Evolutionary conservation across 2,113 vertebrate species (phyloP).

Genomic region (Alouatta palliata): DNA sequence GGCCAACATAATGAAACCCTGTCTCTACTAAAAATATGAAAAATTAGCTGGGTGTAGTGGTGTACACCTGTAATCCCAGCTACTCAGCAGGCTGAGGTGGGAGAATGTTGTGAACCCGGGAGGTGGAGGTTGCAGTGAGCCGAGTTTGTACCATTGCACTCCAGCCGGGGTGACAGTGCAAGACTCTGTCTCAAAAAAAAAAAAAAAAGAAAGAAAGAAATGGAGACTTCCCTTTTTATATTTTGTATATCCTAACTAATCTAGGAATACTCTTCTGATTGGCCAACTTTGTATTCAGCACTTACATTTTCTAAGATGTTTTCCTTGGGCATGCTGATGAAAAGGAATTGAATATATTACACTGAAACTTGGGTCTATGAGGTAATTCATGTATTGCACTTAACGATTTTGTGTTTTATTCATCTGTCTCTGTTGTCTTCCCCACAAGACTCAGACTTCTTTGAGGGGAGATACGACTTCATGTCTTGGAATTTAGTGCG

Average conservation of each 20-base stretch:
- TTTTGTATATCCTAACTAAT: neutral
- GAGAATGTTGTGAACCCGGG: too few species aligned
- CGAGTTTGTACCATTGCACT: too few species aligned
- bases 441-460: neutral
- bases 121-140: too few species aligned
- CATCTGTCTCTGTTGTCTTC: neutral
- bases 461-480: neutral
- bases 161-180: too few species aligned
- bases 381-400: neutral
- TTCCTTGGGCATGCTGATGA: neutral
- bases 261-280: constrained; percentile 1
- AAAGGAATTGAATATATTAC: neutral
- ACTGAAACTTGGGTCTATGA: neutral
- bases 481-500: neutral
- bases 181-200: too few species aligned
- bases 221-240: neutral
- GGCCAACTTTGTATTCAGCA: constrained; percentile 5
- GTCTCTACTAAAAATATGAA: too few species aligned
- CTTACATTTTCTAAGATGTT: neutral
- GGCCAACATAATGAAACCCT: too few species aligned
- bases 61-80: too few species aligned
- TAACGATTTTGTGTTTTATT: constrained; percentile 27
- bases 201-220: too few species aligned
- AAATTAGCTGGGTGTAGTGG: too few species aligned
- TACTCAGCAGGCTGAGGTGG: too few species aligned